Base-by-base conservation (phyloP, 2,797 vertebrate species). In the Aphelocoma californica region DNA sequence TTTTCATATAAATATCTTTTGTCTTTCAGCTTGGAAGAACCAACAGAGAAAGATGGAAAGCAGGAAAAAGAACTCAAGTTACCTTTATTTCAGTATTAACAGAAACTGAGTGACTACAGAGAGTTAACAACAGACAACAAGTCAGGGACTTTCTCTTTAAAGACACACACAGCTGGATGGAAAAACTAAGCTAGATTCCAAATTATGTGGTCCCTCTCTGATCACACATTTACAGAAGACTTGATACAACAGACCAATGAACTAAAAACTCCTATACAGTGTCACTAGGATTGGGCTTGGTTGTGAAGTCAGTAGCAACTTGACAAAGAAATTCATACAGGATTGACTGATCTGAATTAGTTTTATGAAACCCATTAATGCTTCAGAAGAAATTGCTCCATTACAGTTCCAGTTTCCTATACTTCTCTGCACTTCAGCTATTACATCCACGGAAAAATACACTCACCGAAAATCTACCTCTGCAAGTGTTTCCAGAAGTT, bases 401-500 rank as follows among this genome's bases (percentile, higher is more conserved):
- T 31, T 66, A 19, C 3, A 14, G 11, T 69, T 89, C 36, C 44
- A 71, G 32, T 24, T 74, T 67, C n/a, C 42, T 61, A 12, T 1
- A n/a, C 4, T 38, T 29, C 44, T 53, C 31, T 51, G n/a, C 15
- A 45, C 17, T 64, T 54, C 60, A 84, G 58, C 12, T 61, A 18
- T 44, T 56, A 16, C 4, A 73, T 3, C 4, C 20, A 21, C 3
- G 14, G 28, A 44, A 90, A 92, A 88, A 66, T 5, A 74, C 0
- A 74, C 97, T 91, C 97, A 99, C 99, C 99, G 97, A 86, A 99
- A 99, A 97, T 99, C 99, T 25, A 99, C 98, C 92, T 99, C 99
- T 8, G 99, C 98, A 71, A 99, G 97, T 0, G 99, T 99, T 94
- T 99, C 99, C 92, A 99, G 94, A 50, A 99, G 98, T 96, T 99